Conservation (phyloP, 2,888 invertebrate genomes). For the Eristalis arbustorum region DNA sequence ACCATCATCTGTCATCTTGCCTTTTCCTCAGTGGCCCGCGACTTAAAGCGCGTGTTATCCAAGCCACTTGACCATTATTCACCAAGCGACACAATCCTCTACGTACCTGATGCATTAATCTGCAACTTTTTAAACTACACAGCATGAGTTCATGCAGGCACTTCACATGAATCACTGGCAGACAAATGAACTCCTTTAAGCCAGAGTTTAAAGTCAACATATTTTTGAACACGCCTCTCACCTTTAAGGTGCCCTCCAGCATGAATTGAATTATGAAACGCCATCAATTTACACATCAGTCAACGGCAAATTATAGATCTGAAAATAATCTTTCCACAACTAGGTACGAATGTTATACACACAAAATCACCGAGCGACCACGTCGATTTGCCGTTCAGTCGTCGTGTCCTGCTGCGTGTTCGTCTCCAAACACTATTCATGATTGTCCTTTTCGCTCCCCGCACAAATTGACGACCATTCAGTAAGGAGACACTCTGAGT, state of each 20-base stretch:
- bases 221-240: not conserved
- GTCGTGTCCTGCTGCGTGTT: not conserved
- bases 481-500: slow-evolving; percentile 69
- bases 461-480: slow-evolving; percentile 71
- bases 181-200: too few species aligned
- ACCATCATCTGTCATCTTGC: too few species aligned
- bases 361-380: slow-evolving; percentile 2
- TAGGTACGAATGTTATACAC: not conserved
- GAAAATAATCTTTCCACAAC: not conserved
- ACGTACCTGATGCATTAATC: too few species aligned
- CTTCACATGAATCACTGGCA: too few species aligned
- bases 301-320: slow-evolving; percentile 35
- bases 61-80: too few species aligned
- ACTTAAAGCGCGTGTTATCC: too few species aligned
- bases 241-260: not conserved
- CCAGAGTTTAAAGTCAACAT: not conserved
- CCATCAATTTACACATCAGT: slow-evolving; percentile 26
- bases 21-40: too few species aligned
- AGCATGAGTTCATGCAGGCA: too few species aligned
- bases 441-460: slow-evolving; percentile 3
- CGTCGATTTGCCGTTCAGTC: slow-evolving; percentile 9
- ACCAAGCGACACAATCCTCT: too few species aligned
- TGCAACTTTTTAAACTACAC: too few species aligned
- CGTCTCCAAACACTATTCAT: slow-evolving; percentile 1
- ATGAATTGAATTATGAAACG: not conserved